Percentiles rank a stretch among this genome's conserved stretches.
Conservation (phyloP, 2,797 vertebrate genomes). For the Bradypodion pumilum region DNA sequence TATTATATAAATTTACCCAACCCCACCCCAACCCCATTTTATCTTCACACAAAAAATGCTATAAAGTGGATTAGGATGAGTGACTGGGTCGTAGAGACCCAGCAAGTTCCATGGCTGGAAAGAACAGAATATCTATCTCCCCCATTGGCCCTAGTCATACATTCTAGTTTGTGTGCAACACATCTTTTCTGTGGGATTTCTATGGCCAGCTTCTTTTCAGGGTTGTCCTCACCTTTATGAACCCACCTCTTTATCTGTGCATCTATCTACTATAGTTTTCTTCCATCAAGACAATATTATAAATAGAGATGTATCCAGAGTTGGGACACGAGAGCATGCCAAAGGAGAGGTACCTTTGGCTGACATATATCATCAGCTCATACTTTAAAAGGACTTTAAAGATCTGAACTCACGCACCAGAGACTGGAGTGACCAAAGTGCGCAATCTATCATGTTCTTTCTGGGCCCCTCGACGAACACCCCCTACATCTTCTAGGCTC, state of each 20-base stretch:
- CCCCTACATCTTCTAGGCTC: conserved; percentile 71
- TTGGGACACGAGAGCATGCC: neutral
- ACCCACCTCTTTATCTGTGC: neutral
- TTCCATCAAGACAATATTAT: neutral
- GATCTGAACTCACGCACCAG: conserved; percentile 80
- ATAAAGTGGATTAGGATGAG: neutral
- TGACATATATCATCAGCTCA: neutral
- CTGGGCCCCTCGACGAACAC: conserved; percentile 66
- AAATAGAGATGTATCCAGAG: neutral
- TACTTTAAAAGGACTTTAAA: neutral
- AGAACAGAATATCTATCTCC: neutral
- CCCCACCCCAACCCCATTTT: neutral
- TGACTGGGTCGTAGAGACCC: neutral
- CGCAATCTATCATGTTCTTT: conserved; percentile 72
- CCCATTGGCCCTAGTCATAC: neutral
- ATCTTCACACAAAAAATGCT: neutral
- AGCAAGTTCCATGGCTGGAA: neutral
- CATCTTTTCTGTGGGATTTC: too few species aligned
- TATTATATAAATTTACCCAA: neutral
- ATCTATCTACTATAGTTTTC: neutral
- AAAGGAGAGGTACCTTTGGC: neutral
- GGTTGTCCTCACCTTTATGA: neutral
- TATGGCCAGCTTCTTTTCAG: too few species aligned
- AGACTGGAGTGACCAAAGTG: conserved; percentile 80
- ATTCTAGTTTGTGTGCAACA: neutral